These are phyloP conservation scores for Moxostoma hubbsi DNA, from an alignment of 2,797 vertebrate genomes.

Conservation along the genomic window DNA sequence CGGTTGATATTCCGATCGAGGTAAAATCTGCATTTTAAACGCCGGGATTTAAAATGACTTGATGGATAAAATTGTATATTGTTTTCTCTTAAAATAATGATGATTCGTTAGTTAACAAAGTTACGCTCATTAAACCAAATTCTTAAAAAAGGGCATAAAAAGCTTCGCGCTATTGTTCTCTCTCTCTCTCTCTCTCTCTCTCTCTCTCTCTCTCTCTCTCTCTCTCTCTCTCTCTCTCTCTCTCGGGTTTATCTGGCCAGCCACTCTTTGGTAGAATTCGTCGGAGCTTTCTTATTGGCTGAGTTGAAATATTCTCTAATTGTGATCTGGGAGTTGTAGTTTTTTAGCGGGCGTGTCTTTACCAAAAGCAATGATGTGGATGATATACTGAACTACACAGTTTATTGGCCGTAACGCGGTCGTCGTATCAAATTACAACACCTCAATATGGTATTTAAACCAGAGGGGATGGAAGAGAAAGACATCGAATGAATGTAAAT, in stretches of 20 bases:
- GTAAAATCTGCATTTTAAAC: neutral
- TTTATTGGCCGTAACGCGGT: slow-evolving; percentile 49
- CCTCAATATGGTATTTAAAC: slow-evolving; percentile 50
- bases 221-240: slow-evolving; percentile 11
- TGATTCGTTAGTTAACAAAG: neutral
- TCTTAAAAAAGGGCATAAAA: slow-evolving; percentile 24
- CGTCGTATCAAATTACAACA: slow-evolving; percentile 66
- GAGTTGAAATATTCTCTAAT: slow-evolving; percentile 49
- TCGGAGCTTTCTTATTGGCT: slow-evolving; percentile 58
- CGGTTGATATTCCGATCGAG: neutral
- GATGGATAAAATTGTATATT: neutral
- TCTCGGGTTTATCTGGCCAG: slow-evolving; percentile 54
- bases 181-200: too few relatives aligned
- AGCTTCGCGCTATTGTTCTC: slow-evolving; percentile 61
- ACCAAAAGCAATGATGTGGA: slow-evolving; percentile 33
- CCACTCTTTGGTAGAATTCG: slow-evolving; percentile 58
- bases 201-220: too few relatives aligned
- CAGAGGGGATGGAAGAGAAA: slow-evolving; percentile 59
- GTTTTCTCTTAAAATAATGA: neutral
- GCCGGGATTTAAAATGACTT: neutral
- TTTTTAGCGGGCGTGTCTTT: slow-evolving; percentile 63
- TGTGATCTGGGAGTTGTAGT: slow-evolving; percentile 68
- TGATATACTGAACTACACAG: slow-evolving; percentile 60
- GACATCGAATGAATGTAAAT: slow-evolving; percentile 58
- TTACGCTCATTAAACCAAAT: neutral